These are phyloP conservation scores for Paralinhomoeus sp. DNA, from an alignment of 2,888 invertebrate genomes.

Conservation along the genomic window DNA sequence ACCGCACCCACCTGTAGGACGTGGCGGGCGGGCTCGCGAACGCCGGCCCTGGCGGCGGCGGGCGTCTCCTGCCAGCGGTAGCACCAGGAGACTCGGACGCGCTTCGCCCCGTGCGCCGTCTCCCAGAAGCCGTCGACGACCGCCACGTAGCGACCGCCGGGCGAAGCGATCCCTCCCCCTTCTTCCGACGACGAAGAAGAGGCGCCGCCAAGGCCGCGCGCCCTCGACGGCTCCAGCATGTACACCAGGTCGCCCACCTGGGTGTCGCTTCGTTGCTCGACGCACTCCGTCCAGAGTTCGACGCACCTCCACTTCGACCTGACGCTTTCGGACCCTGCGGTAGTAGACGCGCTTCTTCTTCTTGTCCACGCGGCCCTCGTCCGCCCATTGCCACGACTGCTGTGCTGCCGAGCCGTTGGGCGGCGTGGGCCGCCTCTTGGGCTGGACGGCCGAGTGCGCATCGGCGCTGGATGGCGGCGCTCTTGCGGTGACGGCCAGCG, in stretches of 20 bases:
- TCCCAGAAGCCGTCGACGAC: not conserved
- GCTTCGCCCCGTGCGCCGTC: not conserved
- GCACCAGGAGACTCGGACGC: conserved; percentile 1
- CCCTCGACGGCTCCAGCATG: not conserved
- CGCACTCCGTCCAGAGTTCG: not conserved
- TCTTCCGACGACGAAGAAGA: not conserved
- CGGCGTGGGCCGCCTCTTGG: not conserved
- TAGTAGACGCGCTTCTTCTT: not conserved
- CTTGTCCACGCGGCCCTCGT: not conserved
- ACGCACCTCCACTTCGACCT: not conserved
- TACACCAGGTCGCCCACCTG: conserved; percentile 1
- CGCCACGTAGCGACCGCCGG: not conserved
- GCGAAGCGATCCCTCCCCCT: too few species aligned
- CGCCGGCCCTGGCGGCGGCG: not conserved
- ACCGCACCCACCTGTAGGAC: too few species aligned
- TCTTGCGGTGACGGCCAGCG: too few species aligned
- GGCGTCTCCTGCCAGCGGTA: not conserved
- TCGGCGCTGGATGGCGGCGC: too few species aligned
- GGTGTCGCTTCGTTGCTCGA: not conserved
- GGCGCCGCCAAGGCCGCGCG: too few species aligned
- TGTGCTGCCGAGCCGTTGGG: too few species aligned
- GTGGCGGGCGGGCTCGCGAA: not conserved
- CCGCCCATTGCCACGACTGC: not conserved
- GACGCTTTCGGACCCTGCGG: not conserved
- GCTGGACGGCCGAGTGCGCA: too few species aligned